Evolutionary conservation across 2,888 invertebrate species (phyloP).

Genomic region (Dexiosoma caninum): DNA sequence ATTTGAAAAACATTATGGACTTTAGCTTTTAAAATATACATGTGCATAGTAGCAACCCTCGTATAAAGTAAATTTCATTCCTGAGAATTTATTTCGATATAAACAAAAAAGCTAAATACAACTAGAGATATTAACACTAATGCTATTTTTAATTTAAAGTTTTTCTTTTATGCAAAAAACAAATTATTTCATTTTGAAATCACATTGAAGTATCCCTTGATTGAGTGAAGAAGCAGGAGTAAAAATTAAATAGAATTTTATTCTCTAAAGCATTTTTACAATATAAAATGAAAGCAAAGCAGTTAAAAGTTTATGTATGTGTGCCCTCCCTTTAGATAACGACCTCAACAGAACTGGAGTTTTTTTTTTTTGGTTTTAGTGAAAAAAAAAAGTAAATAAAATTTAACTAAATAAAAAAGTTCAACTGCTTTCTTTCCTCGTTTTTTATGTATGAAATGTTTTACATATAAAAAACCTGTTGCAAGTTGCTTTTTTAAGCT

Average conservation of each 20-base stretch:
- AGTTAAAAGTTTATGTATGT: constrained; percentile 5
- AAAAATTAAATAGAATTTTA: constrained; percentile 1
- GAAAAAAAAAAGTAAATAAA: too few relatives aligned
- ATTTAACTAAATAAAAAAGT: too few relatives aligned
- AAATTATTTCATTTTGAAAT: constrained; percentile 64
- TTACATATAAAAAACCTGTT: constrained; percentile 29
- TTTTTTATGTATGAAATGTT: too few relatives aligned
- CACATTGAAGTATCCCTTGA: constrained; percentile 21
- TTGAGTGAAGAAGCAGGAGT: constrained; percentile 15
- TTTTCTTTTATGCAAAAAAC: constrained; percentile 41
- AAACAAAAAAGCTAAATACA: constrained; percentile 14
- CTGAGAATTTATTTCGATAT: neutral
- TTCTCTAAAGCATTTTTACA: neutral
- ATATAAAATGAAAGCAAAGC: neutral
- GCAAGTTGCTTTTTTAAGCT: constrained; percentile 15
- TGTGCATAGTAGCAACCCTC: too few relatives aligned
- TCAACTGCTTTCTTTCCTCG: too few relatives aligned
- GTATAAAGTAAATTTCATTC: too few relatives aligned
- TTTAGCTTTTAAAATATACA: too few relatives aligned
- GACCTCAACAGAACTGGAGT: neutral
- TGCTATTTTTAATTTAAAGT: constrained; percentile 63
- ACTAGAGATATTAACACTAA: constrained; percentile 60
- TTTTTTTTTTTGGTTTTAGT: too few relatives aligned
- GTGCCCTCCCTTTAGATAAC: too few relatives aligned
- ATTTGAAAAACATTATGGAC: too few relatives aligned